Conservation (phyloP, 2,113 vertebrate species). For the Mus musculus region DNA sequence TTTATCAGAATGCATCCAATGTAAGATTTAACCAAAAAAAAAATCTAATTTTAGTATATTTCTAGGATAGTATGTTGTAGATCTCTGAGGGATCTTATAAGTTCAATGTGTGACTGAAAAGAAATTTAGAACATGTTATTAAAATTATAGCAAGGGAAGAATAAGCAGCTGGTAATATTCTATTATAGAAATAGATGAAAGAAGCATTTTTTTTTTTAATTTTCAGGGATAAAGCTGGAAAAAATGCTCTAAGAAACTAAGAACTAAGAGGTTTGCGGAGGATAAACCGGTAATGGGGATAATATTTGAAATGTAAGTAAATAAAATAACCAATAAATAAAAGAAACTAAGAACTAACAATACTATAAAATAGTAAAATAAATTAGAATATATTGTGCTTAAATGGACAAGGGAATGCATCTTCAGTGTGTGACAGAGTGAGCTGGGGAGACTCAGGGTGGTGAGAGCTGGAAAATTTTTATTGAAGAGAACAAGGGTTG, state of each 20-base stretch:
- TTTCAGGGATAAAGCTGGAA: slow-evolving; percentile 49
- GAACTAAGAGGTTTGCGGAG: neutral
- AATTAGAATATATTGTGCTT: slow-evolving; percentile 32
- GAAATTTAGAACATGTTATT: slow-evolving; percentile 19
- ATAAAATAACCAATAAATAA: no score
- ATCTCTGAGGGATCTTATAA: neutral
- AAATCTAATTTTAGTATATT: slow-evolving; percentile 14
- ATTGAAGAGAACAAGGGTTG: neutral
- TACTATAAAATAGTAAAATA: slow-evolving; percentile 38
- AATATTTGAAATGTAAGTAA: no score
- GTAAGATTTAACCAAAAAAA: slow-evolving; percentile 27
- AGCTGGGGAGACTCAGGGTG: neutral
- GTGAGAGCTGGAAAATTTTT: slow-evolving; percentile 11
- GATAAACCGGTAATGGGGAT: no score
- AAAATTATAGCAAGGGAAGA: slow-evolving; percentile 45
- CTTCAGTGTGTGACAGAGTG: slow-evolving; percentile 15
- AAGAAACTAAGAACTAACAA: neutral
- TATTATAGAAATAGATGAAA: slow-evolving; percentile 42
- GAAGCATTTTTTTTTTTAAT: neutral
- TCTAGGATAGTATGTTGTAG: neutral
- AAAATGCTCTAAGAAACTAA: slow-evolving; percentile 28
- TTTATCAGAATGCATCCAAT: neutral
- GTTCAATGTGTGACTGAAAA: neutral
- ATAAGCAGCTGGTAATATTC: neutral
- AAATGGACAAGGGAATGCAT: neutral